Evolutionary conservation across 2,888 invertebrate species (phyloP).

Genomic region (Gymnoscelis rufifasciata): DNA sequence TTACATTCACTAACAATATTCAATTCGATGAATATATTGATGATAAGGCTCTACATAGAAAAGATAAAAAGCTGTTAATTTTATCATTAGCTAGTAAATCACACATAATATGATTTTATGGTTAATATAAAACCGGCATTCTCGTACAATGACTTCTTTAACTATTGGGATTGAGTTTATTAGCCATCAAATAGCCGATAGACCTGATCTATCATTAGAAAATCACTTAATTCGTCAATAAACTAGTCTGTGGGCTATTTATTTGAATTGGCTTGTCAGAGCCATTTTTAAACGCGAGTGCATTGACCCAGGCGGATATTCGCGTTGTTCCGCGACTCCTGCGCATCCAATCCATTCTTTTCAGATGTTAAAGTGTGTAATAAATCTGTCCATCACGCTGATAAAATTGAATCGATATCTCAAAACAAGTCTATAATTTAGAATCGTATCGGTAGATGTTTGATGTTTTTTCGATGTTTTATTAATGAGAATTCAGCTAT

Average conservation of each 20-base stretch:
- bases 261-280: slow-evolving; percentile 33
- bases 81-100: slow-evolving; percentile 18
- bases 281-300: slow-evolving; percentile 50
- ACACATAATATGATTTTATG: slow-evolving; percentile 10
- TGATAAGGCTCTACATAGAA: too few relatives aligned
- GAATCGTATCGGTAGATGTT: slow-evolving; percentile 6
- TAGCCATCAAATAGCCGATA: slow-evolving; percentile 21
- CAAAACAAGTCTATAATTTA: slow-evolving; percentile 16
- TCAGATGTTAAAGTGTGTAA: slow-evolving; percentile 24
- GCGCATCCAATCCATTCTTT: slow-evolving; percentile 41
- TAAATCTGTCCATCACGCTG: slow-evolving; percentile 33
- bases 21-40: too few relatives aligned
- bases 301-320: slow-evolving; percentile 56
- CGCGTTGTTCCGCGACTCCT: slow-evolving; percentile 53
- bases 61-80: too few relatives aligned
- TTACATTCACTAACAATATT: too few relatives aligned
- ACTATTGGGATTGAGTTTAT: slow-evolving; percentile 20
- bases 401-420: slow-evolving; percentile 15
- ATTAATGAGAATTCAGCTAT: not conserved
- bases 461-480: slow-evolving; percentile 13
- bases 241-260: slow-evolving; percentile 17
- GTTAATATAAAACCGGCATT: slow-evolving; percentile 8
- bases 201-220: slow-evolving; percentile 25
- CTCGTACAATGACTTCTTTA: slow-evolving; percentile 18
- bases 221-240: slow-evolving; percentile 22